Evolutionary conservation across 1,140 invertebrate species (phyloP).

Genomic region (Lutraria rhynchaena): DNA sequence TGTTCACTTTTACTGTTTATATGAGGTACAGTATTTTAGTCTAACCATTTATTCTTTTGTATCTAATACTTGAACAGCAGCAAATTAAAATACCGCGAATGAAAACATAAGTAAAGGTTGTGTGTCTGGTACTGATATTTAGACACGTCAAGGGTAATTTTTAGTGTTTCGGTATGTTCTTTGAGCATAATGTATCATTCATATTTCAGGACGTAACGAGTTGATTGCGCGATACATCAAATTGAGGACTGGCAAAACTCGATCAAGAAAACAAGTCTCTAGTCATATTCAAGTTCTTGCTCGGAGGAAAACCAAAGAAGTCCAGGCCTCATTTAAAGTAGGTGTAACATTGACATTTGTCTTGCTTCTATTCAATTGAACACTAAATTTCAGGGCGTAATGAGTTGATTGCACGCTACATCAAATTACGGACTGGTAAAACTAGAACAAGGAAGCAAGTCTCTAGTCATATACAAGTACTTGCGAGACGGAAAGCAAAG

Average conservation of each 20-base stretch:
- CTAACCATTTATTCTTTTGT: no score
- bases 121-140: no score
- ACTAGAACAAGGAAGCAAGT: constrained; percentile 99
- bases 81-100: no score
- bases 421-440: constrained; percentile 98
- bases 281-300: constrained; percentile 99
- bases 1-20: no score
- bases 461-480: constrained; percentile 98
- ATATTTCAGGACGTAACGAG: constrained; percentile 95
- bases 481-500: constrained; percentile 95
- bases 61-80: no score
- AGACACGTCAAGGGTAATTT: no score
- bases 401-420: constrained; percentile 99
- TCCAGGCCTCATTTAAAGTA: constrained; percentile 95
- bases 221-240: constrained; percentile 99
- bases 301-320: constrained; percentile 97
- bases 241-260: constrained; percentile 98
- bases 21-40: no score
- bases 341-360: constrained; percentile 20
- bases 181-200: background rate
- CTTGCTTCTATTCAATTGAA: background rate
- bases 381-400: constrained; percentile 47
- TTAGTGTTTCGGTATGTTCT: background rate
- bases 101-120: no score
- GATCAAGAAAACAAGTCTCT: constrained; percentile 99